These are phyloP conservation scores for Trichacis sp. DNA, from an alignment of 2,888 invertebrate species.

Conservation along the genomic window DNA sequence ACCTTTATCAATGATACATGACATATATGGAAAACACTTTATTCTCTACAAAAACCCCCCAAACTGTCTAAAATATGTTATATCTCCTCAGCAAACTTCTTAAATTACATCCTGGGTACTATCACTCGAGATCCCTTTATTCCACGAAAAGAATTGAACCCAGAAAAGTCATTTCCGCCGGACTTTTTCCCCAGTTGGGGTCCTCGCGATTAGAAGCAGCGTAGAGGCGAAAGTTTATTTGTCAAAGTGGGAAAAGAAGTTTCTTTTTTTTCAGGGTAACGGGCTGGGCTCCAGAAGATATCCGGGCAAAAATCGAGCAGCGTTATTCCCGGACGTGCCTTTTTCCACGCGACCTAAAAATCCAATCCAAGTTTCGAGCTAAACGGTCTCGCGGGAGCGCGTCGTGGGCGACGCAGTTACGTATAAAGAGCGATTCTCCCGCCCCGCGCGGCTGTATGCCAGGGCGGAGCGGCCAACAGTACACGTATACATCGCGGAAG, in stretches of 20 bases:
- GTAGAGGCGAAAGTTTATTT: background rate
- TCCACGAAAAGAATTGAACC: slow-evolving; percentile 42
- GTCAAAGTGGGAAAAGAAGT: background rate
- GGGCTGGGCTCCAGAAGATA: slow-evolving; percentile 41
- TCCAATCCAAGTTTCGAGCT: slow-evolving; percentile 47
- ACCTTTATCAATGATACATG: no score
- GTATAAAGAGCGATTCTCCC: no score
- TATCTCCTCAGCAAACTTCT: no score
- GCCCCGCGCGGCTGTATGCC: slow-evolving; percentile 45
- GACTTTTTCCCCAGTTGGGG: background rate
- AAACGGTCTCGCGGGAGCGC: slow-evolving; percentile 40
- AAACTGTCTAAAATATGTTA: no score
- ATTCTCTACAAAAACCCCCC: no score
- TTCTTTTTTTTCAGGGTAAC: background rate
- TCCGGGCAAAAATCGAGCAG: no score
- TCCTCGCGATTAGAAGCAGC: no score
- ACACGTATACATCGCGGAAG: slow-evolving; percentile 33
- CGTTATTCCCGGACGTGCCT: slow-evolving; percentile 26
- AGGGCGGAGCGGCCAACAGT: slow-evolving; percentile 48
- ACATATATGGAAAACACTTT: no score
- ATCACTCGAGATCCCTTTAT: slow-evolving; percentile 37
- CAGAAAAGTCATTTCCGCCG: slow-evolving; percentile 56
- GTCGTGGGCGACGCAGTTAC: slow-evolving; percentile 11
- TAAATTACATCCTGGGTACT: slow-evolving; percentile 53
- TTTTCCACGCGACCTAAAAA: slow-evolving; percentile 43